Evolutionary conservation across 2,888 invertebrate genomes (phyloP).

Genomic region (Acleris holmiana): DNA sequence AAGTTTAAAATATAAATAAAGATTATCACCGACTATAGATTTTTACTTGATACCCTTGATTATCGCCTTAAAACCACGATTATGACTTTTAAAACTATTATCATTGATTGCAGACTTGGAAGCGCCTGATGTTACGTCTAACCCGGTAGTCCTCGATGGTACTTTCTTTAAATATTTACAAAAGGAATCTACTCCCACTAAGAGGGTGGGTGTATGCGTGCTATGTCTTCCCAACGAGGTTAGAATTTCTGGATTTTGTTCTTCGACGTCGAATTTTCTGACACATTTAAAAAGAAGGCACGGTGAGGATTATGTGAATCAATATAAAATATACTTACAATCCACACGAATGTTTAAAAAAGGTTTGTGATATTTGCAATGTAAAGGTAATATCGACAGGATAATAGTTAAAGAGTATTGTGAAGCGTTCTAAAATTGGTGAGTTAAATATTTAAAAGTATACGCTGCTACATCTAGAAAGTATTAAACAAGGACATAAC

Average conservation of each 20-base stretch:
- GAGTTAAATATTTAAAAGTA: too few relatives aligned
- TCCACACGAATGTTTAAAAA: conserved; percentile 15
- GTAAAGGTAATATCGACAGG: too few relatives aligned
- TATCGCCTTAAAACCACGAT: background rate
- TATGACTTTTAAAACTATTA: background rate
- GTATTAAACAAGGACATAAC: too few relatives aligned
- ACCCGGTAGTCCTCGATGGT: conserved; percentile 10
- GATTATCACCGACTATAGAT: too few relatives aligned
- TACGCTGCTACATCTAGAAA: too few relatives aligned
- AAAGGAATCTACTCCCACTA: conserved; percentile 8
- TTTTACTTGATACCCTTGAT: too few relatives aligned
- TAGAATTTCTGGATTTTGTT: conserved; percentile 15
- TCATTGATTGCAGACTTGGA: background rate
- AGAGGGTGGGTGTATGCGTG: conserved; percentile 8
- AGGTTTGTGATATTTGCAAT: too few relatives aligned
- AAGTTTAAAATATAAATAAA: too few relatives aligned
- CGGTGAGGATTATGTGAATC: conserved; percentile 11
- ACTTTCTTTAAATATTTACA: conserved; percentile 20
- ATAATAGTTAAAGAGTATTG: too few relatives aligned
- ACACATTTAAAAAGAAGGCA: conserved; percentile 15
- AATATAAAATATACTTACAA: conserved; percentile 2
- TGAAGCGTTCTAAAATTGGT: too few relatives aligned
- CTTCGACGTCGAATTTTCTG: conserved; percentile 12
- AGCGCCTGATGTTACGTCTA: background rate
- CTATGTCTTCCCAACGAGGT: conserved; percentile 11